Conservation (phyloP, 2,113 vertebrate genomes). For the Pongo abelii region DNA sequence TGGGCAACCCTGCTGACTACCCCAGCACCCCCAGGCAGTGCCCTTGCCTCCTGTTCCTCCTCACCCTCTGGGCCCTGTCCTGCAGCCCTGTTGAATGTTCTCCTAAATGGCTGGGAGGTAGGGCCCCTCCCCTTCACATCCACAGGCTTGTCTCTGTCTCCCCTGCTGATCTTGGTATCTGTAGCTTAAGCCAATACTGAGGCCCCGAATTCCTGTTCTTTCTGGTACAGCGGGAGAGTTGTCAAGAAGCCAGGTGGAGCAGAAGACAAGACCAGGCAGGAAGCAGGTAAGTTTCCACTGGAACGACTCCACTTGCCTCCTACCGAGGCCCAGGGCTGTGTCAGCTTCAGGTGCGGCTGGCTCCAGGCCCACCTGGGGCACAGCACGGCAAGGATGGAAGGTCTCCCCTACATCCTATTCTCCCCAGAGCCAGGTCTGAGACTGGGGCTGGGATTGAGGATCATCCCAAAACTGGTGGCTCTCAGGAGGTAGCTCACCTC, state of each 20-base stretch:
- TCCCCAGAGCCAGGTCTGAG: background rate
- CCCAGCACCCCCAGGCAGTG: background rate
- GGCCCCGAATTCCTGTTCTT: background rate
- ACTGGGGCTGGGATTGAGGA: background rate
- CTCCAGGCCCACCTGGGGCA: background rate
- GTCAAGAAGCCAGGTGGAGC: background rate
- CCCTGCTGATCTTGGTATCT: slow-evolving; percentile 8
- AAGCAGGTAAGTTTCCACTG: background rate
- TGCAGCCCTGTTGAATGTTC: background rate
- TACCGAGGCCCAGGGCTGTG: background rate
- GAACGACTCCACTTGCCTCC: background rate
- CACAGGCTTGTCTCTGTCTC: background rate
- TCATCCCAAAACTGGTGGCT: background rate
- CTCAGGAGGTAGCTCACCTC: background rate
- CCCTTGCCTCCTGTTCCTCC: background rate
- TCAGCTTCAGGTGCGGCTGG: background rate
- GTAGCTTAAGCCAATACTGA: background rate
- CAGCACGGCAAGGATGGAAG: background rate
- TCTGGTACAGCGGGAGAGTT: background rate
- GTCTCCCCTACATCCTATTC: background rate
- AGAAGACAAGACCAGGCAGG: background rate
- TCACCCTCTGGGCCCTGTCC: background rate
- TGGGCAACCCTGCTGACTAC: no score
- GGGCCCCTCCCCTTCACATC: background rate
- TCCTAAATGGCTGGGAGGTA: background rate